Percentiles rank a stretch among this genome's conserved stretches.
These are phyloP conservation scores for Lamellibrachia luymesi DNA, from an alignment of 1,140 invertebrate species.

Conservation along the genomic window DNA sequence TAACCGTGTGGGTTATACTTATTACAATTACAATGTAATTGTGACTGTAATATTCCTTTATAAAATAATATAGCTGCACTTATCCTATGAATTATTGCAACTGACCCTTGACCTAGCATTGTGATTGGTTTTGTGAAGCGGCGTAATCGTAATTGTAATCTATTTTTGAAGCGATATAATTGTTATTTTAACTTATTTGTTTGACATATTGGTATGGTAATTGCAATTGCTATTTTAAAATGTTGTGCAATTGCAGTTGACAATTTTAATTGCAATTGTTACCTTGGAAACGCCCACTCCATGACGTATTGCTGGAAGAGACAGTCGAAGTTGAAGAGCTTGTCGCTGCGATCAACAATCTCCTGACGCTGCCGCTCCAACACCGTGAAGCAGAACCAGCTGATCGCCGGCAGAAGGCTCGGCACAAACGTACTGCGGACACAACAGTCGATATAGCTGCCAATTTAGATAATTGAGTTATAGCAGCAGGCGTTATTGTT, in stretches of 20 bases:
- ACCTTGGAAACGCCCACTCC: slow-evolving; percentile 56
- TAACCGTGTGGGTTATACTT: neutral
- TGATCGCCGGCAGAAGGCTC: neutral
- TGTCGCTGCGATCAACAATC: slow-evolving; percentile 43
- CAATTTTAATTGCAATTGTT: neutral
- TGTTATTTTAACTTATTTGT: neutral
- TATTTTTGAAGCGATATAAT: neutral
- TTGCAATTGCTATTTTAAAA: no score
- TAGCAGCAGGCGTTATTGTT: no score
- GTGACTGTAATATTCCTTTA: no score
- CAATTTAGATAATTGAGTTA: no score
- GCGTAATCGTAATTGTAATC: no score
- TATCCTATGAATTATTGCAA: no score
- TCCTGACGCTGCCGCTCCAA: slow-evolving; percentile 11
- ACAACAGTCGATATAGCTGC: neutral
- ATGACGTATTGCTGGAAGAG: slow-evolving; percentile 55
- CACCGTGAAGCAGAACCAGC: neutral
- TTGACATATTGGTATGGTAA: no score
- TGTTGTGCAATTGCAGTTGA: no score
- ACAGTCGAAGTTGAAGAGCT: slow-evolving; percentile 56
- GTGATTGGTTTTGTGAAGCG: no score
- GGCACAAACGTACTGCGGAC: slow-evolving; percentile 43
- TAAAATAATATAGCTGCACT: no score
- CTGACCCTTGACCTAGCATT: no score
- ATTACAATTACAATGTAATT: no score